Conservation (phyloP, 2,797 vertebrate species). For the Sebastes nivosus region DNA sequence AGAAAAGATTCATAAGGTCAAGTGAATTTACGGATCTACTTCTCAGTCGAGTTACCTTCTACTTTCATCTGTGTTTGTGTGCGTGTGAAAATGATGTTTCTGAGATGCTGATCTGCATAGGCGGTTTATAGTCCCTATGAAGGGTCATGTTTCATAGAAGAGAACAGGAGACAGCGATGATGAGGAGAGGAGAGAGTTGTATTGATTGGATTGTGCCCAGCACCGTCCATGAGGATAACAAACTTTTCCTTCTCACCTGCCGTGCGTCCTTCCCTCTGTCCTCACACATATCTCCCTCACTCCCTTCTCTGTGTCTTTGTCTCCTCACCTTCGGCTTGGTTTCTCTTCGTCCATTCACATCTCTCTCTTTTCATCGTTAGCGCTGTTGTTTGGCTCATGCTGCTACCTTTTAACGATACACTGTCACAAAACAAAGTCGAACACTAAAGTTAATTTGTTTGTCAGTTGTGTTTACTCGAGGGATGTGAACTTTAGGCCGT, state of each 20-base stretch:
- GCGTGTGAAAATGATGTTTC: slow-evolving; percentile 15
- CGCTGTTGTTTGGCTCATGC: slow-evolving; percentile 13
- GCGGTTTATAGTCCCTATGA: slow-evolving; percentile 38
- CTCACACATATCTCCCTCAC: slow-evolving; percentile 22
- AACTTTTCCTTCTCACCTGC: slow-evolving; percentile 49
- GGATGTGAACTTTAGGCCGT: not conserved
- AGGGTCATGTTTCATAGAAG: slow-evolving; percentile 62
- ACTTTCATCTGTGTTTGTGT: not conserved
- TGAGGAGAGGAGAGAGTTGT: slow-evolving; percentile 37
- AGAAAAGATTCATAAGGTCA: slow-evolving; percentile 26
- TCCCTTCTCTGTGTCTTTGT: not conserved
- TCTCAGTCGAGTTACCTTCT: not conserved
- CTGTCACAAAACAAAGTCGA: slow-evolving; percentile 44
- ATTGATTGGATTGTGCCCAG: slow-evolving; percentile 65
- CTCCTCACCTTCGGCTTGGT: slow-evolving; percentile 12
- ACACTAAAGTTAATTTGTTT: slow-evolving; percentile 44
- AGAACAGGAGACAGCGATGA: slow-evolving; percentile 42
- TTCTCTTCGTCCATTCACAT: not conserved
- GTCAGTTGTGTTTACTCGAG: slow-evolving; percentile 2
- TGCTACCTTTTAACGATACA: slow-evolving; percentile 8
- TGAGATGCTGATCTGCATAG: slow-evolving; percentile 33
- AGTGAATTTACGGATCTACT: not conserved
- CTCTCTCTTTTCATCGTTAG: slow-evolving; percentile 5
- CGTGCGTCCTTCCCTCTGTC: slow-evolving; percentile 50
- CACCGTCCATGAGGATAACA: slow-evolving; percentile 46